Conservation (phyloP, 2,888 invertebrate genomes). For the Ischnura elegans region DNA sequence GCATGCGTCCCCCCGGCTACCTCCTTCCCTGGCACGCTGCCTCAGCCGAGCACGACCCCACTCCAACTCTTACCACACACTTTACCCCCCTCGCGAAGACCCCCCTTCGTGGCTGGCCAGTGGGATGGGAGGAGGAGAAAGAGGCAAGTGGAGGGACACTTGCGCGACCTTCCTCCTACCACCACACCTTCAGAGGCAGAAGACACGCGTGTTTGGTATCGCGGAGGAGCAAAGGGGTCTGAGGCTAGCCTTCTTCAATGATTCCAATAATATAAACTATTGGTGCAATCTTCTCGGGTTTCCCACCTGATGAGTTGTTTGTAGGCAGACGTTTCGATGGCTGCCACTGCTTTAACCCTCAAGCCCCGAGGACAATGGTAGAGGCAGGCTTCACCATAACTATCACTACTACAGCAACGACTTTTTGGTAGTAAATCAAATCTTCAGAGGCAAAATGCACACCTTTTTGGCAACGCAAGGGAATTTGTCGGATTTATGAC, state of each 20-base stretch:
- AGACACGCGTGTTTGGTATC: neutral
- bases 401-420: too few relatives aligned
- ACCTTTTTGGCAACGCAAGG: too few relatives aligned
- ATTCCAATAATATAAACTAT: too few relatives aligned
- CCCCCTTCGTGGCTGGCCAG: neutral
- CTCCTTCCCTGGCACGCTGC: neutral
- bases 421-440: too few relatives aligned
- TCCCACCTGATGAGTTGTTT: too few relatives aligned
- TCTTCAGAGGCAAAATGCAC: too few relatives aligned
- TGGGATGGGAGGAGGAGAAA: neutral
- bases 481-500: too few relatives aligned
- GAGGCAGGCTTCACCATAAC: too few relatives aligned
- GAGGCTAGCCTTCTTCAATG: neutral
- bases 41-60: neutral
- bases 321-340: too few relatives aligned
- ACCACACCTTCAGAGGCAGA: neutral
- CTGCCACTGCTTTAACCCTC: too few relatives aligned
- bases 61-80: conserved; percentile 7
- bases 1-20: neutral
- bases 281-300: too few relatives aligned
- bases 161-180: neutral
- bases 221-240: neutral
- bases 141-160: neutral
- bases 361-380: too few relatives aligned
- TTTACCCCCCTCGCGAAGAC: neutral